Evolutionary conservation across 2,888 invertebrate genomes (phyloP), one percentile per base, ranked within the genome.

Genomic region (Allolobophora icterica): DNA sequence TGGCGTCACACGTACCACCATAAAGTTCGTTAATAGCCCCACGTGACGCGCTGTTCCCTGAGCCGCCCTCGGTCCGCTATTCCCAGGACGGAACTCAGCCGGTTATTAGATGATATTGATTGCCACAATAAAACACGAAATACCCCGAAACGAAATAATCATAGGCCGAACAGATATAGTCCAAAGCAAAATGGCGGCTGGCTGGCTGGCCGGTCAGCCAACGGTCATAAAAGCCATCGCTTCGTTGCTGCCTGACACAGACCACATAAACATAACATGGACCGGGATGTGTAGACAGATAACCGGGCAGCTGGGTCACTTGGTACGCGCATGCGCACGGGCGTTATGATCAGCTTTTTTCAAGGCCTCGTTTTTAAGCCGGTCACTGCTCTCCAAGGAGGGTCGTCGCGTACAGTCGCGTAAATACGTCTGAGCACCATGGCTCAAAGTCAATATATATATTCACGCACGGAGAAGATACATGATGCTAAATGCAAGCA

Each of bases 1-100:
- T 71, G 71, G 71, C 71, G 71, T 71, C 71, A 71, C 71, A 71
- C 71, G 71, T 71, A n/a, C 71, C 71, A n/a, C n/a, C 71, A 71
- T 71, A 71, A 71, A 71, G 71, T 71, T 71, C 71, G 71, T 71
- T 71, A 71, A 71, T 71, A 71, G 71, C 71, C 71, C 71, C 71
- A 71, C 71, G 71, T 71, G 71, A 71, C 71, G 30, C 30, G 71
- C 71, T n/a, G 71, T 71, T 71, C 71, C 71, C 71, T 71, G 71
- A n/a, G 71, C 71, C 71, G 71, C 71, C 71, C 71, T 13, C n/a
- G 30, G 71, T 17, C n/a, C 19, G 71, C 71, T 71, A 71, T 71
- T 71, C 71, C 71, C 71, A 71, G 71, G 71, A n/a, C 71, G 71
- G 71, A 71, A n/a, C 71, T 71, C 30, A n/a, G 30, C 71, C 71